Base-by-base conservation (phyloP, 2,113 vertebrate species). In the Sturnus vulgaris region DNA sequence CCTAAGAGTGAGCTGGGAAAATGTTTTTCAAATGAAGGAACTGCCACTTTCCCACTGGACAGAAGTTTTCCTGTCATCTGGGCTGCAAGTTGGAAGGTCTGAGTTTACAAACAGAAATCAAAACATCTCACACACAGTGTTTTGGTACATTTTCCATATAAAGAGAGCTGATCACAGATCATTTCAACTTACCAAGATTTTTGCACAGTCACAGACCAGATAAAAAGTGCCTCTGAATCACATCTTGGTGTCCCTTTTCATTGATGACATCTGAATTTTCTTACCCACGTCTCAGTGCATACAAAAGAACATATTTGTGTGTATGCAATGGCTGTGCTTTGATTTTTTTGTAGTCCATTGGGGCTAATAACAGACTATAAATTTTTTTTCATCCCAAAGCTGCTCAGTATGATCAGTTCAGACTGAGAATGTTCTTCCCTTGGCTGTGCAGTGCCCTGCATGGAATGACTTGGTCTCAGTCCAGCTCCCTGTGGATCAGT, bases 401-500 rank as follows among this genome's bases (percentile, higher is more conserved):
- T 82, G 9, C 52, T 53, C 10, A 1, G 30, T 46, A 79, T 81
- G 68, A 70, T 52, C 71, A 64, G 69, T 49, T 13, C 79, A 84
- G 82, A 64, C 31, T 86, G 88, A 50, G 84, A 88, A 81, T 86
- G 55, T 66, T 88, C 79, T 69, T 68, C 68, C 66, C 55, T 46
- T 81, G 71, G 44, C 90, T 83, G 85, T 88, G 78, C 87, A 80
- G 35, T 20, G 66, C 66, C 86, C 61, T 93, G 89, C 59, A 22
- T 39, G 63, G 66, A 94, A 92, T 93, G 63, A 47, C 75, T 93
- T 95, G 95, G 85, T 86, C 88, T 71, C 52, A 53, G 72, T 88
- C 94, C 95, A 96, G 88, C 90, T 86, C 76, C 60, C 92, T 9
- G 56, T 90, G 87, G 85, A 88, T 95, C 72, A 49, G 82, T 64